Base-by-base conservation (phyloP, 2,797 vertebrate genomes). In the Leuciscus waleckii region DNA sequence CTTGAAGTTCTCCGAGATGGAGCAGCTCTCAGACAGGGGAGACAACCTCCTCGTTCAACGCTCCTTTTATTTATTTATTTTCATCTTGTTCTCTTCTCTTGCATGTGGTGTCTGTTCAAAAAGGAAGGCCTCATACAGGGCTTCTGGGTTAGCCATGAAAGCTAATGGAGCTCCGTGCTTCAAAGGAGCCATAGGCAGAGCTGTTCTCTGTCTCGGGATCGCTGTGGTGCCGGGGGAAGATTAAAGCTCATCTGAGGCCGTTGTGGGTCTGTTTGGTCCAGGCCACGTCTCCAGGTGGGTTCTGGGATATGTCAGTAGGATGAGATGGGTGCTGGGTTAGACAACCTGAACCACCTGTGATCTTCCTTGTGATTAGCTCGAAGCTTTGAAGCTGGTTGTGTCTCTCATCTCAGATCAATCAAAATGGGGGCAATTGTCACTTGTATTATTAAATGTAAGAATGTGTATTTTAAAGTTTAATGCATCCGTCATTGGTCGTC, bases 101-200 rank as follows among this genome's bases (percentile, higher is more conserved):
- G 65, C 77, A 9, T 58, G 75, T 83, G 49, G 69, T 56, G 76
- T 82, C 81, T 88, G 85, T 89, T 86, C 83, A 89, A 89, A 86
- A 84, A 78, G 75, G 83, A 68, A 84, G 82, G 84, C 82, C 85
- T 83, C 61, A 63, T 85, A 81, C 58, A 21, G 79, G 85, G 73
- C 29, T 79, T 89, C 79, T 90, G 86, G 87, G 79, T 89, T 88
- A 81, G 87, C 87, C 83, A 67, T 90, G 88, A 91, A 88, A 90
- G 88, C 90, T 91, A 92, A 92, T 91, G 90, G 92, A 91, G 86
- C 88, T 78, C n/a, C 17, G 75, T 56, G 89, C 91, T 90, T 92
- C 91, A 92, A 92, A 92, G 88, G 79, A 63, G 81, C 86, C 84
- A 85, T 83, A 85, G 88, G 85, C 86, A 88, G 87, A 87, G 63